Evolutionary conservation across 1,140 invertebrate species (phyloP).

Genomic region (Zeugodacus cucurbitae): DNA sequence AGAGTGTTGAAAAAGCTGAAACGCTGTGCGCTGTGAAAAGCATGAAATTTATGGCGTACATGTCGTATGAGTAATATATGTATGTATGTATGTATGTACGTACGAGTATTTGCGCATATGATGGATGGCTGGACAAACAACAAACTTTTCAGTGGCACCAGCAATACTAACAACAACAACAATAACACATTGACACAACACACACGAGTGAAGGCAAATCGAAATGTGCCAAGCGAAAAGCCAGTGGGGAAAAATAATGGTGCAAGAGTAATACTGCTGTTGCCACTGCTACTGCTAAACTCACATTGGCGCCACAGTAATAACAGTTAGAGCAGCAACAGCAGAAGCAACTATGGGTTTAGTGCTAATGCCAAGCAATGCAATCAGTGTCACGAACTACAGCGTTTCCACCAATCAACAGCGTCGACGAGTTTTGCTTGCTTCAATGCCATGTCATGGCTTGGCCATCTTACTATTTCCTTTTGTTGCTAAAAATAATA

Average conservation of each 20-base stretch:
- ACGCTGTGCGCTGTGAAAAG: not conserved
- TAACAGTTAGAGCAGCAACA: not conserved
- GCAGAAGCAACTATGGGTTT: too few species aligned
- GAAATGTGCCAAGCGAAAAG: not conserved
- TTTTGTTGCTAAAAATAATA: conserved; percentile 21
- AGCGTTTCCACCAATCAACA: conserved; percentile 14
- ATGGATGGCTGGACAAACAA: not conserved
- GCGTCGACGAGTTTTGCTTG: not conserved
- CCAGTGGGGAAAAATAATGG: not conserved
- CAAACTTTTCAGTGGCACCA: not conserved
- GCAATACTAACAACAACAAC: not conserved
- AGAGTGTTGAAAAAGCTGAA: not conserved
- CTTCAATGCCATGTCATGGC: conserved; percentile 9
- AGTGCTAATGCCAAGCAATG: not conserved
- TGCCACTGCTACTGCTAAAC: not conserved
- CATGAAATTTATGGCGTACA: conserved; percentile 27
- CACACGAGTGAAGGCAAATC: too few species aligned
- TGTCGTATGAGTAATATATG: conserved; percentile 22
- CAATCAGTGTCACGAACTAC: conserved; percentile 27
- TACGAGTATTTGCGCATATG: conserved; percentile 15
- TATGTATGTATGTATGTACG: too few species aligned
- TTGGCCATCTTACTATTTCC: conserved; percentile 11
- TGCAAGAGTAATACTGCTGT: not conserved
- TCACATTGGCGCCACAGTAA: not conserved
- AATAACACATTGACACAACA: too few species aligned